Base-by-base conservation (phyloP, 2,113 vertebrate genomes). In the Hyaena hyaena region DNA sequence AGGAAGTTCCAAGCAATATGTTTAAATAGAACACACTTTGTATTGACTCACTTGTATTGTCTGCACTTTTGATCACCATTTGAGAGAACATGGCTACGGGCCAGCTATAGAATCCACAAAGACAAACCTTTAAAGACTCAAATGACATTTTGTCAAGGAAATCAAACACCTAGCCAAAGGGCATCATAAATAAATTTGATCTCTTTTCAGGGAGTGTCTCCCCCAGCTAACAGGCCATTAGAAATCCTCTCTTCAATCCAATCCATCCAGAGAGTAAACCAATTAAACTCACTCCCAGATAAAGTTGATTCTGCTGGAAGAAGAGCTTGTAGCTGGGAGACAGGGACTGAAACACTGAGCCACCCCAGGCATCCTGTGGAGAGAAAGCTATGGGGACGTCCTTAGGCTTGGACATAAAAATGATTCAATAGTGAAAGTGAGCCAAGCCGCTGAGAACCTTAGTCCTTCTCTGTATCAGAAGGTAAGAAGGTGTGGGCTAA, bases 111-210 rank as follows among this genome's bases (percentile, higher is more conserved):
- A 98, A 98, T 92, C 98, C 55, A 88, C 81, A 92, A 95, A 98
- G 89, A 98, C 48, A 95, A 98, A 94, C 79, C 95, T 98, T 98
- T 97, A 97, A 97, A 98, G 90, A 95, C 76, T 97, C 83, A 94
- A 97, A 73, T 96, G 74, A 43, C 95, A 92, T 98, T 98, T 98
- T 97, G 97, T 98, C 95, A 96, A 97, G 93, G 93, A 98, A 98
- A 98, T 98, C 98, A 98, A 98, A 98, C 95, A 97, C 85, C 79
- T 96, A 97, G 97, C 97, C 98, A 98, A 98, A 98, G 95, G 98
- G 97, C 97, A 94, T 98, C 98, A 98, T 98, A 98, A 98, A 99
- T 98, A 98, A 96, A 98, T 97, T 96, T 97, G 98, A 97, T 98
- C 96, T 94, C 89, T 95, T 96, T 98, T 98, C 91, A 94, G 91